phyloP scores from a whole-genome alignment of 2,797 vertebrate genomes.

The Craterocephalus amniculus region DNA sequence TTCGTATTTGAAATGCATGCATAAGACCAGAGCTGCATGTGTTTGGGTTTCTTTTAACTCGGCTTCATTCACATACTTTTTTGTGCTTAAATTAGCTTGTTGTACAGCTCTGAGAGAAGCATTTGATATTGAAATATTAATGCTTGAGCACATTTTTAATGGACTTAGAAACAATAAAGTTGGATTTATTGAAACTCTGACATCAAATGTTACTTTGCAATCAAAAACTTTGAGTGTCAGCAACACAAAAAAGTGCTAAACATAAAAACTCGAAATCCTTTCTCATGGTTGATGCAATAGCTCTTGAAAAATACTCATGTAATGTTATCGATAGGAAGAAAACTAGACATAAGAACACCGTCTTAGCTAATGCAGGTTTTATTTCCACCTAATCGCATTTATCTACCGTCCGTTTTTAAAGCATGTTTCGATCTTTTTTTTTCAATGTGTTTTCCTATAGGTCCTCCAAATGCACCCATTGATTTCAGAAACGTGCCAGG shows the following conservation, averaged over 20 bases:
- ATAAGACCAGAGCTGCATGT: not conserved
- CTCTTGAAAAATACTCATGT: not conserved
- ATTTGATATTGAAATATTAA: not conserved
- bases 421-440: not conserved
- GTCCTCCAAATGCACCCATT: not conserved
- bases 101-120: not conserved
- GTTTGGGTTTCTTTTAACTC: conserved; percentile 3
- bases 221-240: not conserved
- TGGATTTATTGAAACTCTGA: not conserved
- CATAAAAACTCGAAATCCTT: not conserved
- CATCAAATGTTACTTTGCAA: not conserved
- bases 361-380: not conserved
- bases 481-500: conserved; percentile 7
- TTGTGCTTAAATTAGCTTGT: not conserved
- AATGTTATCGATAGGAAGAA: not conserved
- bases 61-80: not conserved
- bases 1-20: not conserved
- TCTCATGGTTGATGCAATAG: not conserved
- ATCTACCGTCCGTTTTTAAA: not conserved
- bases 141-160: not conserved
- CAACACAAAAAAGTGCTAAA: not conserved
- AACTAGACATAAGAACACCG: not conserved
- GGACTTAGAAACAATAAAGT: not conserved
- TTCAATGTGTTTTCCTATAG: not conserved
- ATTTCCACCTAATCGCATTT: not conserved